These are phyloP conservation scores for Cettia cetti DNA, from an alignment of 2,113 vertebrate species.

Conservation along the genomic window DNA sequence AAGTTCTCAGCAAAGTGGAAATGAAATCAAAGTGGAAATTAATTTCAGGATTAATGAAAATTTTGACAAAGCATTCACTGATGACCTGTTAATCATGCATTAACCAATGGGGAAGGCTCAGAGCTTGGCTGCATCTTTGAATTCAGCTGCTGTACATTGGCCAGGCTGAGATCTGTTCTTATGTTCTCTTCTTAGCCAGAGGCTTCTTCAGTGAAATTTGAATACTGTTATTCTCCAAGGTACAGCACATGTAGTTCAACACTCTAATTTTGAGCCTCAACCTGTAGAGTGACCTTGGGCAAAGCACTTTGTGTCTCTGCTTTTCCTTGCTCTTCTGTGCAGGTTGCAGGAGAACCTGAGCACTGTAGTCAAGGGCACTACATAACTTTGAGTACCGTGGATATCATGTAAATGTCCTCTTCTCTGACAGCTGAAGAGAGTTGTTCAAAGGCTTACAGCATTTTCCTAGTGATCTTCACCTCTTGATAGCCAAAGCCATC, in stretches of 20 bases:
- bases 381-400: not conserved
- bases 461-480: not conserved
- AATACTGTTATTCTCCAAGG: not conserved
- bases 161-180: not conserved
- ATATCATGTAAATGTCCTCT: not conserved
- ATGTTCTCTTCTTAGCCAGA: not conserved
- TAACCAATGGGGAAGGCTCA: not conserved
- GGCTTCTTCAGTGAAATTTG: not conserved
- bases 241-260: not conserved
- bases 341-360: not conserved
- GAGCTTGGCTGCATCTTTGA: not conserved
- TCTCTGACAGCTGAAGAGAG: not conserved
- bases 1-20: not conserved
- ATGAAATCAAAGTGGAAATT: not conserved
- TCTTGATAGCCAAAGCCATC: not conserved
- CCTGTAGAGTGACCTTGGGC: not conserved
- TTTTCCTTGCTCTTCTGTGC: not conserved
- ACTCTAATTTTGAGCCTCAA: not conserved
- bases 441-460: not conserved
- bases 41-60: not conserved
- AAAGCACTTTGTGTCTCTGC: not conserved
- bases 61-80: not conserved
- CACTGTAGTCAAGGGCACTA: not conserved
- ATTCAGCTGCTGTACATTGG: not conserved
- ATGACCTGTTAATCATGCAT: not conserved